Conservation (phyloP, 2,797 vertebrate species). For the Rhinella marina region DNA sequence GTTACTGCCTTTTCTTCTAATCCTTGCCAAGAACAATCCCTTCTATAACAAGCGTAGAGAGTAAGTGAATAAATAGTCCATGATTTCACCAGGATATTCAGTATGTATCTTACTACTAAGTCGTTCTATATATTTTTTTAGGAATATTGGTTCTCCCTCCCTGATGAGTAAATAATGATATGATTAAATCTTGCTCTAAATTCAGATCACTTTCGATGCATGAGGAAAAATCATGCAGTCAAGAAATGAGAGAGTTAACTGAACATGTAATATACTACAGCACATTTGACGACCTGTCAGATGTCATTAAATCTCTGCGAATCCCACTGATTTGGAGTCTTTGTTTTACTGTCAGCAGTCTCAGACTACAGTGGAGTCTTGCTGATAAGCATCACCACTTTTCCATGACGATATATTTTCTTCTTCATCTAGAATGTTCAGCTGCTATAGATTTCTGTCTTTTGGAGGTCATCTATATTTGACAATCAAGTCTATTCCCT, state of each 20-base stretch:
- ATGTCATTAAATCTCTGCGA: constrained; percentile 51
- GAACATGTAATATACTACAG: constrained; percentile 34
- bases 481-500: constrained; percentile 37
- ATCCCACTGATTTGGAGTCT: constrained; percentile 49
- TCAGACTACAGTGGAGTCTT: constrained; percentile 54
- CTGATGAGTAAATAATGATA: not conserved
- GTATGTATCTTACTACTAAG: not conserved
- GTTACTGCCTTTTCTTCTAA: not conserved
- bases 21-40: not conserved
- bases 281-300: constrained; percentile 43
- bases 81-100: not conserved
- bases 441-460: constrained; percentile 50
- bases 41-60: not conserved
- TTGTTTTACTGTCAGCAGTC: constrained; percentile 47
- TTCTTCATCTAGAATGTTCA: constrained; percentile 35
- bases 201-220: not conserved
- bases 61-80: not conserved
- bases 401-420: constrained; percentile 54
- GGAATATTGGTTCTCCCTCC: not conserved
- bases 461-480: constrained; percentile 56
- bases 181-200: not conserved
- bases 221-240: not conserved
- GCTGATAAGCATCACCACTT: constrained; percentile 50
- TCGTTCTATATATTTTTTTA: not conserved
- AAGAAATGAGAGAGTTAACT: constrained; percentile 40